Conservation (phyloP, 2,113 vertebrate species). For the Anser brachyrhynchus region DNA sequence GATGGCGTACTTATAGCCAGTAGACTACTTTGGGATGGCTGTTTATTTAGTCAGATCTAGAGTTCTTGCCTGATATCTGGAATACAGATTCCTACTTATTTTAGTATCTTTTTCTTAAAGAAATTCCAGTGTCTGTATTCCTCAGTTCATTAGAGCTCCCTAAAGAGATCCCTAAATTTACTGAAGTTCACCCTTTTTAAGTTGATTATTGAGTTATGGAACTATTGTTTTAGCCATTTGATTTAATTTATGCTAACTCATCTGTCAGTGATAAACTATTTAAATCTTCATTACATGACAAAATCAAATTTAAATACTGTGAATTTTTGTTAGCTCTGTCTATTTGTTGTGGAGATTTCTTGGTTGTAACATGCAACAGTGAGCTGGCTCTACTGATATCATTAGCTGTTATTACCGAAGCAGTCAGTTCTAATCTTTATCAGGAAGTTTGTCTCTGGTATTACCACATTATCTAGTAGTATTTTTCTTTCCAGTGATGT, state of each 20-base stretch:
- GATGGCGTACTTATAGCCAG: not conserved
- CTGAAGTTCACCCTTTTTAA: not conserved
- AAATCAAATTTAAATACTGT: not conserved
- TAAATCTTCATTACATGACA: not conserved
- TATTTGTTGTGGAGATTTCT: fast-evolving
- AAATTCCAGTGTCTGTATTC: not conserved
- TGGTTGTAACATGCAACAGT: not conserved
- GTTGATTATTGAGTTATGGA: not conserved
- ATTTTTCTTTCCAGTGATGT: not conserved
- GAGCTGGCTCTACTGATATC: not conserved
- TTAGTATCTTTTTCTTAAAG: not conserved
- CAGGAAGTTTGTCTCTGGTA: not conserved
- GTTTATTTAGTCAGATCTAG: not conserved
- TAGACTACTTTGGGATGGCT: not conserved
- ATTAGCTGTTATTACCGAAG: not conserved
- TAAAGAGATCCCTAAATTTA: not conserved
- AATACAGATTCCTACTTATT: not conserved
- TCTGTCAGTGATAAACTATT: not conserved
- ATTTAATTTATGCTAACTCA: not conserved
- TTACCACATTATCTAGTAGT: not conserved
- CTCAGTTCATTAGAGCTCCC: not conserved
- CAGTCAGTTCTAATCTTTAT: not conserved
- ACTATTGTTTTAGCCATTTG: not conserved
- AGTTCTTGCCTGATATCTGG: not conserved
- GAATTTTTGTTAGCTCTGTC: not conserved